Evolutionary conservation across 2,888 invertebrate genomes (phyloP), one percentile per base, ranked within the genome.

Genomic region (Odontocolon sp.): DNA sequence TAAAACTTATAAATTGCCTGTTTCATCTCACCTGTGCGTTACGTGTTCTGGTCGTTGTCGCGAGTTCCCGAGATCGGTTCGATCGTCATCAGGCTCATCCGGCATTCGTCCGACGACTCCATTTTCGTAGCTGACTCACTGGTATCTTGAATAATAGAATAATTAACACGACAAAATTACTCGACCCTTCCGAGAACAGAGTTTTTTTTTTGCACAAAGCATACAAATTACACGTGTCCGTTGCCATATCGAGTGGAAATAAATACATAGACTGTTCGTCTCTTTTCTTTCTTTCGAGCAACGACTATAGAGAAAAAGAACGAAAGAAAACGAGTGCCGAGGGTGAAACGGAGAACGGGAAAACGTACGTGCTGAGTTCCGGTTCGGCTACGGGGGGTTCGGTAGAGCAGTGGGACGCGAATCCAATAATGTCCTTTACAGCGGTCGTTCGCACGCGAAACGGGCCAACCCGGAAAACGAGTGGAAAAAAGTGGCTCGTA

Each of bases 11-110:
- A 38, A 45, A 64, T 52, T 66, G 33, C 11, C 28, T n/a, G 45
- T 56, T 36, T 45, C n/a, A 59, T 54, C 66, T 54, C 77, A 86
- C 85, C 83, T 84, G 77, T 72, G 64, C 59, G 80, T 86, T 84
- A 83, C 80, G 82, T 80, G 80, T 79, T 81, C 80, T 78, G 68
- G 61, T 79, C 72, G 66, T 78, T 71, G 72, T 78, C 73, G 77
- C 11, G 21, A 38, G n/a, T n/a, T n/a, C n/a, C n/a, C n/a, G n/a
- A n/a, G n/a, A n/a, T n/a, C n/a, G n/a, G n/a, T n/a, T n/a, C n/a
- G n/a, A n/a, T n/a, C n/a, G n/a, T n/a, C n/a, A n/a, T n/a, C n/a
- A n/a, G n/a, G n/a, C n/a, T n/a, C n/a, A n/a, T n/a, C n/a, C n/a
- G n/a, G n/a, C n/a, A n/a, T n/a, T n/a, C n/a, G n/a, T n/a, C n/a